phyloP scores from a whole-genome alignment of 2,888 invertebrate species.

The Cenopis cana region DNA sequence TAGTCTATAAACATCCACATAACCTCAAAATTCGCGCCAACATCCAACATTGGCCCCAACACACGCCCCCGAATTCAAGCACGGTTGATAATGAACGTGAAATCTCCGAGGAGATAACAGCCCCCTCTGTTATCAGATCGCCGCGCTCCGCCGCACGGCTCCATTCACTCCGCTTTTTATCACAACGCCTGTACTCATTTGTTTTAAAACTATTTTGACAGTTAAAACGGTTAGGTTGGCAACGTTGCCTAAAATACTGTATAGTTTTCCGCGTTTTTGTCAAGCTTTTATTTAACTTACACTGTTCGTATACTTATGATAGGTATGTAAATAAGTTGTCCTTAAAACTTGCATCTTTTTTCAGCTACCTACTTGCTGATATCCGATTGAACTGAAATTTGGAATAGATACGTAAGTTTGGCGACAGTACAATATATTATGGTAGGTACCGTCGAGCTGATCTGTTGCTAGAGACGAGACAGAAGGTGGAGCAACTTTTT shows the following conservation, averaged over 20 bases:
- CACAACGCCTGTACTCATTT: constrained; percentile 50
- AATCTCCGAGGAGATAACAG: constrained; percentile 72
- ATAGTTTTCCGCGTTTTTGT: not conserved
- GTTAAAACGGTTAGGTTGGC: constrained; percentile 40
- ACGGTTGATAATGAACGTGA: constrained; percentile 78
- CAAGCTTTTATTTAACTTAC: not conserved
- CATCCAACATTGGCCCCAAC: constrained; percentile 34
- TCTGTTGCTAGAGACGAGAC: no score
- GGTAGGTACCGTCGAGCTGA: no score
- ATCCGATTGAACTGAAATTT: no score
- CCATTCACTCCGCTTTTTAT: constrained; percentile 59
- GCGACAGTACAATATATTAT: no score
- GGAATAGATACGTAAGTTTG: no score
- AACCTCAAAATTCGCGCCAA: constrained; percentile 18
- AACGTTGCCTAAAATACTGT: constrained; percentile 17
- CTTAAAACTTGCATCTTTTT: no score
- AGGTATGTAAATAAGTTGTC: no score
- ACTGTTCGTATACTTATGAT: not conserved
- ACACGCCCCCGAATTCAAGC: constrained; percentile 42
- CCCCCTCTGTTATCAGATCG: constrained; percentile 63
- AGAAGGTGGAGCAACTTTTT: no score
- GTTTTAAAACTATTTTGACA: constrained; percentile 45
- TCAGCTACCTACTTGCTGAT: no score
- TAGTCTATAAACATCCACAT: not conserved
- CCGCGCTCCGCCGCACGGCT: constrained; percentile 57